phyloP scores from a whole-genome alignment of 2,888 invertebrate species.

The Pterostichus madidus region DNA sequence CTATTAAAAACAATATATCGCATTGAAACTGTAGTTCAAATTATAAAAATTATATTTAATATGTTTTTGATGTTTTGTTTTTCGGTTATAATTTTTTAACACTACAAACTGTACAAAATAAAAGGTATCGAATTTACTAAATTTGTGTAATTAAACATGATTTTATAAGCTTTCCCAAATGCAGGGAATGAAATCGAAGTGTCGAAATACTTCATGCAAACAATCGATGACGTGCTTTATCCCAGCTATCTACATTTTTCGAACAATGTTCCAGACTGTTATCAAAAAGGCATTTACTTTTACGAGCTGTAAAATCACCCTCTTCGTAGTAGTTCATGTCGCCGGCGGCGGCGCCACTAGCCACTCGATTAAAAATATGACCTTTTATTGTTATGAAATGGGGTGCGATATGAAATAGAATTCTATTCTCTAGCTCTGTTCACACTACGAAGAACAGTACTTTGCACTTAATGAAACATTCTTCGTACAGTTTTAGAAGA shows the following conservation, averaged over 20 bases:
- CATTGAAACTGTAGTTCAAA: too few relatives aligned
- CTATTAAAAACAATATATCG: too few relatives aligned
- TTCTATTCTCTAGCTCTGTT: too few relatives aligned
- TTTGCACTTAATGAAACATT: neutral
- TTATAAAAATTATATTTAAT: too few relatives aligned
- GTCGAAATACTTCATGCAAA: neutral
- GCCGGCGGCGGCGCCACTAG: conserved; percentile 39
- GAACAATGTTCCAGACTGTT: conserved; percentile 40
- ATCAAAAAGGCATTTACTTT: conserved; percentile 62
- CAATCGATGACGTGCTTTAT: conserved; percentile 49
- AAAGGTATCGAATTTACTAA: too few relatives aligned
- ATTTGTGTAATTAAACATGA: too few relatives aligned
- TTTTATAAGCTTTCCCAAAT: too few relatives aligned
- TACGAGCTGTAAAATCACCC: conserved; percentile 61
- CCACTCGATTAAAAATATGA: conserved; percentile 59
- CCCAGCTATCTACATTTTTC: conserved; percentile 54
- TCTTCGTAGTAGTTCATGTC: conserved; percentile 52
- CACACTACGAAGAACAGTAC: too few relatives aligned
- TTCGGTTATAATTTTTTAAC: too few relatives aligned
- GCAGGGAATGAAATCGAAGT: neutral
- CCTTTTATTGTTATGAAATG: conserved; percentile 58
- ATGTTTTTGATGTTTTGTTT: too few relatives aligned
- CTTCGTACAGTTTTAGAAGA: too few relatives aligned
- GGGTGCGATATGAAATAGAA: conserved; percentile 40
- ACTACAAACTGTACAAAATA: too few relatives aligned